These are phyloP conservation scores for Ischnus inquisitorius DNA, from an alignment of 2,888 invertebrate species.

Conservation along the genomic window DNA sequence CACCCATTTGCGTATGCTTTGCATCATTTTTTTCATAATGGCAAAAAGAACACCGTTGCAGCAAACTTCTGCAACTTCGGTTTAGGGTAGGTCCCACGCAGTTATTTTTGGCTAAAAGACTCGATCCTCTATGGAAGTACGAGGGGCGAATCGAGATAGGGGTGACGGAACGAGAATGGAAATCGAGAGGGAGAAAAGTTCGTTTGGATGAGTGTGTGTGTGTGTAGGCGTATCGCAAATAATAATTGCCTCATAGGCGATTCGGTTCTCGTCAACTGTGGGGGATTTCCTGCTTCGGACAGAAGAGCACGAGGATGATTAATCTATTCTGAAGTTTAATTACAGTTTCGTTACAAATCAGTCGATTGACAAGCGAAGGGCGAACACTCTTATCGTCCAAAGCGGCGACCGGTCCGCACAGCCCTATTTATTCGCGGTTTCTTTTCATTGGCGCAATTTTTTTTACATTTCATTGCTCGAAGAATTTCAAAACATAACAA, in stretches of 20 bases:
- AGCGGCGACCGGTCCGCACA: background rate
- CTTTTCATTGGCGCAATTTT: no score
- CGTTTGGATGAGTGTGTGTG: background rate
- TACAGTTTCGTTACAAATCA: conserved; percentile 13
- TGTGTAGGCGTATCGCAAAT: background rate
- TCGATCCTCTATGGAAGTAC: background rate
- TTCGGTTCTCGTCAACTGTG: background rate
- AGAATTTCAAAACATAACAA: no score
- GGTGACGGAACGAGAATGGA: background rate
- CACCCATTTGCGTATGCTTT: no score
- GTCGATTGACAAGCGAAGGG: background rate
- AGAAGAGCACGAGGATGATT: no score
- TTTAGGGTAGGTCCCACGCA: background rate
- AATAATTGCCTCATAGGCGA: background rate
- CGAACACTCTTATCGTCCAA: background rate
- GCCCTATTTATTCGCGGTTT: no score
- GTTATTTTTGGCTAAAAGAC: background rate
- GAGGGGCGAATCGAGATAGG: background rate
- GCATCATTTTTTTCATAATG: no score
- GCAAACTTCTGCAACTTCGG: no score
- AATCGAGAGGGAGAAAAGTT: background rate
- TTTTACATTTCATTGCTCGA: no score
- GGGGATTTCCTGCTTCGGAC: background rate
- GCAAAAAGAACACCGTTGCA: no score
- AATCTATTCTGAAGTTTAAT: background rate